Conservation (phyloP, 2,113 vertebrate genomes). For the Neopipo cinnamomea region DNA sequence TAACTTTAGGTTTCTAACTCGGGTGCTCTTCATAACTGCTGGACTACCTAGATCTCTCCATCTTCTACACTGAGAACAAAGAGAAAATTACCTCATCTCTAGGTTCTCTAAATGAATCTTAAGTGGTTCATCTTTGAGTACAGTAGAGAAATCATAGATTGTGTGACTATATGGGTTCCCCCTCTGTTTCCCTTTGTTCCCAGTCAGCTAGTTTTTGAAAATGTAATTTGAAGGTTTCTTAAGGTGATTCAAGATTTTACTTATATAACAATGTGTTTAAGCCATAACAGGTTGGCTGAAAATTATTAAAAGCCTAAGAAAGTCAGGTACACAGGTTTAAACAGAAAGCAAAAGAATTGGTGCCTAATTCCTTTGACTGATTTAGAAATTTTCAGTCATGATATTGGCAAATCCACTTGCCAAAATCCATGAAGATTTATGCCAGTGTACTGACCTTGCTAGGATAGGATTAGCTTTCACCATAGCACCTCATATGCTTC, state of each 20-base stretch:
- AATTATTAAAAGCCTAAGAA: background rate
- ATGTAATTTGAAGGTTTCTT: background rate
- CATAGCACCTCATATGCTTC: background rate
- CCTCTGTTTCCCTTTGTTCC: background rate
- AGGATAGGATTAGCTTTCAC: background rate
- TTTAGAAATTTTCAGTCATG: background rate
- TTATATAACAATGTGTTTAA: background rate
- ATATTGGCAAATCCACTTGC: background rate
- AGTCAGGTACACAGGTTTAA: background rate
- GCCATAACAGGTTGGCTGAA: background rate
- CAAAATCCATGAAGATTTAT: background rate
- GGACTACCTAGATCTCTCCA: background rate
- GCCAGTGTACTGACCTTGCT: background rate
- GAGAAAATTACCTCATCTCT: background rate
- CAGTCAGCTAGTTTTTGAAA: background rate
- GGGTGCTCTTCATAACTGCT: background rate
- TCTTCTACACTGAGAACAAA: background rate
- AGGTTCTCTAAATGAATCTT: background rate
- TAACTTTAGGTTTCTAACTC: background rate
- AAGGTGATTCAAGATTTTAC: background rate
- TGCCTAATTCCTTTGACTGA: background rate
- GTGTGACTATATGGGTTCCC: background rate
- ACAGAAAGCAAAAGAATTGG: background rate
- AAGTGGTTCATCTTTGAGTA: background rate
- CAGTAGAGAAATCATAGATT: background rate